Base-by-base conservation (phyloP, 2,888 invertebrate species). In the Agrenia bidenticulata region DNA sequence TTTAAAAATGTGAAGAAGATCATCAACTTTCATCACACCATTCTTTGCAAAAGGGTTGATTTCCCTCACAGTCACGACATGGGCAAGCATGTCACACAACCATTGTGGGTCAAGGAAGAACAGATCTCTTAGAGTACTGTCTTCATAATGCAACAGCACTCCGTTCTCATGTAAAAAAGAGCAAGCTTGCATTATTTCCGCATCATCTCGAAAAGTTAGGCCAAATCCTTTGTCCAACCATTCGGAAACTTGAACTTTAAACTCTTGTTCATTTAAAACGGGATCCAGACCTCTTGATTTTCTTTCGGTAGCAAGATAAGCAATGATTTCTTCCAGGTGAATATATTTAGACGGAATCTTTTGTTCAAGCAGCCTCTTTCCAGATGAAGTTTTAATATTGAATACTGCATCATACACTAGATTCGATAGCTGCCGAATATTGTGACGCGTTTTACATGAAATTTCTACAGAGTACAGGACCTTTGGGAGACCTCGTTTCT, bases 91-190 rank as follows among this genome's bases (percentile, higher is more conserved):
- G 80, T 99, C 98, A 81, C 97, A 98, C 49, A 99, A 84, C 98
- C 98, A 99, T 80, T 99, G 98, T 0, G 98, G 97, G 80, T 96
- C 92, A 51, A 99, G 82, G 81, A 99, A 99, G 81, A 96, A 97
- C 57, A 96, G 84, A 81, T 98, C 96, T 78, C 93, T 90, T 1
- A 96, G 82, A 0, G 94, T 92, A 0, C 94, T 93, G 79, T 96
- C 96, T 77, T 95, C 94, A 77, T 94, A 95, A 80, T 95, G 94
- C 1, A 97, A 84, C 9, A 98, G 82, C 1, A 98, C 94, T 39
- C 93, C 98, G 80, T 98, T 98, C 78, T 99, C 99, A 79, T 99
- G 98, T 1, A 99, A 84, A 81, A 99, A 99, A 79, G 94, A 86
- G 0, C 97, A 96, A 0, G 98, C 99, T 79, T 97, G 95, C 77